Evolutionary conservation across 1,140 invertebrate species (phyloP).

Genomic region (Zaprionus taronus): DNA sequence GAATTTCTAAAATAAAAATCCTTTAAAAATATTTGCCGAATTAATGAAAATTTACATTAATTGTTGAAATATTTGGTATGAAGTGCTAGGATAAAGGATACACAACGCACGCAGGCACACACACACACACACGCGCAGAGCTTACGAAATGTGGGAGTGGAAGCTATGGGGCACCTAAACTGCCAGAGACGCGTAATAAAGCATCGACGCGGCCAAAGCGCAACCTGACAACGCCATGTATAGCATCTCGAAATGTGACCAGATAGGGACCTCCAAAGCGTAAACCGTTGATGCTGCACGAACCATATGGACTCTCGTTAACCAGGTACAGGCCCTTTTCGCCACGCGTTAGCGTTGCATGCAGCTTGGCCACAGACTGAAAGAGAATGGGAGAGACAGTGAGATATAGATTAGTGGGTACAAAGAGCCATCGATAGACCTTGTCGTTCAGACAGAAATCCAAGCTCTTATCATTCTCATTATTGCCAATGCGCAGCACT

Average conservation of each 20-base stretch:
- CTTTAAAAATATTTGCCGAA: no score
- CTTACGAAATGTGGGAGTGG: no score
- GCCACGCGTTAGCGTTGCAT: conserved; percentile 43
- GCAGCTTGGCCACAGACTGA: conserved; percentile 34
- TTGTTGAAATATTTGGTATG: not conserved
- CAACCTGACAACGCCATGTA: conserved; percentile 32
- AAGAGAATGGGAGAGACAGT: not conserved
- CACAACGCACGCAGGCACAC: not conserved
- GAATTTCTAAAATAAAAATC: no score
- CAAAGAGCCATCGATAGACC: conserved; percentile 1
- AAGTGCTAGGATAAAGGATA: not conserved
- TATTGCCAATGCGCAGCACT: conserved; percentile 47
- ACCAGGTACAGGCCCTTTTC: conserved; percentile 43
- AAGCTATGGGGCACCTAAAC: not conserved
- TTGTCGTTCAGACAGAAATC: conserved; percentile 37
- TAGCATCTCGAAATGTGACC: conserved; percentile 40
- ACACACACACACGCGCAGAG: not conserved
- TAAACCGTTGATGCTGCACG: conserved; percentile 29
- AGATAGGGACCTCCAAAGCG: conserved; percentile 38
- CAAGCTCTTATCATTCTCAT: conserved; percentile 29
- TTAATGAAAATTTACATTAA: not conserved
- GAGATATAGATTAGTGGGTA: not conserved
- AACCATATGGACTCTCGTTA: conserved; percentile 45
- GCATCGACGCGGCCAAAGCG: conserved; percentile 40
- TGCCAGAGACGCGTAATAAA: conserved; percentile 29